A percentile compares a stretch with the other conserved stretches of the same genome.
Evolutionary conservation across 2,797 vertebrate species (phyloP).

Genomic region (Bovichtus diacanthus): DNA sequence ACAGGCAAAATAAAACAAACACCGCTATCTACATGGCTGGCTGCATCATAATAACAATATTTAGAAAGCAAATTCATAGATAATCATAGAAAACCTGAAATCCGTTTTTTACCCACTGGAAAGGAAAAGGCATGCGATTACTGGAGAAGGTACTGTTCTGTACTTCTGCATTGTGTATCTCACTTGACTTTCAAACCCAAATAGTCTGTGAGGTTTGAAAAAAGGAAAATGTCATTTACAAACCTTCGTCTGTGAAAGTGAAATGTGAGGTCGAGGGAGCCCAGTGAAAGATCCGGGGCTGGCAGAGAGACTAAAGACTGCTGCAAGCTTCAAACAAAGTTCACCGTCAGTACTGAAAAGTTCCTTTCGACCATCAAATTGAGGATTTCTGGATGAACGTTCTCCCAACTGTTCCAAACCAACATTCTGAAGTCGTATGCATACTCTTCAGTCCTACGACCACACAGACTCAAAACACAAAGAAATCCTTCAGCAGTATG

Average conservation of each 20-base stretch:
- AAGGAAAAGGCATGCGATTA: background rate
- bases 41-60: background rate
- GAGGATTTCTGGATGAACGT: constrained; percentile 13
- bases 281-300: background rate
- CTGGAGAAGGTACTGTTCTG: background rate
- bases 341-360: constrained; percentile 21
- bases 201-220: background rate
- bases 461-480: constrained; percentile 26
- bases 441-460: background rate
- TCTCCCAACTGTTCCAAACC: constrained; percentile 15
- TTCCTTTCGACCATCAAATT: background rate
- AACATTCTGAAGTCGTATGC: background rate
- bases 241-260: background rate
- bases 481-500: constrained; percentile 30
- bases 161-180: background rate
- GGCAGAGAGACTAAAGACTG: constrained; percentile 1
- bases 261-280: background rate
- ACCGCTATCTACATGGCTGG: no score
- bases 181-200: background rate
- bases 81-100: background rate
- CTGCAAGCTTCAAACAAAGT: constrained; percentile 2
- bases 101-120: background rate
- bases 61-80: background rate
- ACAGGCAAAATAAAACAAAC: background rate
- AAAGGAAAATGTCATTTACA: background rate